A percentile compares a stretch with the other conserved stretches of the same genome.
These are phyloP conservation scores for Channa argus DNA, from an alignment of 2,113 vertebrate species.

Conservation along the genomic window DNA sequence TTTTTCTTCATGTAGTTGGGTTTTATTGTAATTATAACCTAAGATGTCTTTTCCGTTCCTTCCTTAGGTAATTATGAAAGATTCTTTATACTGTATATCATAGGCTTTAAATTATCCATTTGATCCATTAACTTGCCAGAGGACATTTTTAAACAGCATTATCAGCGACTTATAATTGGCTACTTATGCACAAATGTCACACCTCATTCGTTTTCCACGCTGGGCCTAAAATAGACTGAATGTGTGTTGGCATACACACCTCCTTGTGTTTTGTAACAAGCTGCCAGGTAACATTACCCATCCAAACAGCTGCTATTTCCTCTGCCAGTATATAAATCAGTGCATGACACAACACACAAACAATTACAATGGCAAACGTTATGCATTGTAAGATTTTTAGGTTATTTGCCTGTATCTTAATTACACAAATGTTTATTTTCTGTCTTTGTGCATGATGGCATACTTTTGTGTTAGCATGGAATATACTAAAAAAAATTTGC, in stretches of 20 bases:
- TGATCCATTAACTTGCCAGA: neutral
- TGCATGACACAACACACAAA: neutral
- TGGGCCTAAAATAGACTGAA: conserved; percentile 44
- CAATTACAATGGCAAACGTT: neutral
- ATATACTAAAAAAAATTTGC: conserved; percentile 21
- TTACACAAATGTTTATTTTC: neutral
- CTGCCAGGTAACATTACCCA: conserved; percentile 35
- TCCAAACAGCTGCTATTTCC: conserved; percentile 20
- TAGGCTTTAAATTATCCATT: too few relatives aligned
- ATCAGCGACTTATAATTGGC: conserved; percentile 11
- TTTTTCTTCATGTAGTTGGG: neutral
- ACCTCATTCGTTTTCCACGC: conserved; percentile 39
- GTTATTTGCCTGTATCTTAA: neutral
- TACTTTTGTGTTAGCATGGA: neutral
- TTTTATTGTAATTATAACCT: conserved; percentile 20
- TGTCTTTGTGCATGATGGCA: neutral
- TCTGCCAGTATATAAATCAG: neutral
- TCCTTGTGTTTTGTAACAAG: conserved; percentile 36
- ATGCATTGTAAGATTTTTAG: neutral
- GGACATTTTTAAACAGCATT: neutral
- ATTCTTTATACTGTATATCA: too few relatives aligned
- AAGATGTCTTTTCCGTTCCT: conserved; percentile 7
- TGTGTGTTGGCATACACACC: conserved; percentile 54
- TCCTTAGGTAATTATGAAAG: neutral
- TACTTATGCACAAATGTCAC: conserved; percentile 34